Conservation (phyloP, 1,140 invertebrate genomes). For the Cherax quadricarinatus region DNA sequence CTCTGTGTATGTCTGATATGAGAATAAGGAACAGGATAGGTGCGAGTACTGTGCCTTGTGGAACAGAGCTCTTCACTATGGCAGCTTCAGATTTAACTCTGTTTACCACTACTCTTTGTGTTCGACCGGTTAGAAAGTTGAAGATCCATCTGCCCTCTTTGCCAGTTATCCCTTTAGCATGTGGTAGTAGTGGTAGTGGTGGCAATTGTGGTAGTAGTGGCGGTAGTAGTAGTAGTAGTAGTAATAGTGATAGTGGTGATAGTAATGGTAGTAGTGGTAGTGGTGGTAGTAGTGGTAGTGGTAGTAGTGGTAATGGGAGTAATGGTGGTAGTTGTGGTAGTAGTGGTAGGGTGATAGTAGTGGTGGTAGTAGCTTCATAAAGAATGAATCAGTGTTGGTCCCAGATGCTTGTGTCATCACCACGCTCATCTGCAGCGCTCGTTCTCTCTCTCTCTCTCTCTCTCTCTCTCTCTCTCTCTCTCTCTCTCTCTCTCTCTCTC, state of each 20-base stretch:
- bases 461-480: conserved; percentile 55
- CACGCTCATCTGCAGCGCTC: not conserved
- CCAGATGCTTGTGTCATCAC: not conserved
- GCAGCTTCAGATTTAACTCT: no score
- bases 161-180: no score
- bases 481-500: conserved; percentile 19
- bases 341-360: not conserved
- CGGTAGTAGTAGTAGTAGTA: not conserved
- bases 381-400: not conserved
- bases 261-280: not conserved
- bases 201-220: no score
- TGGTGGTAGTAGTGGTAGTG: not conserved
- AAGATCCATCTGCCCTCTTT: no score
- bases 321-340: not conserved
- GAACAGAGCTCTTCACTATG: no score
- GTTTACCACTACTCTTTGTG: no score
- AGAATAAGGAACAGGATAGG: no score
- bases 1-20: no score
- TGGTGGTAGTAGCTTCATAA: not conserved
- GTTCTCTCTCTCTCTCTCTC: conserved; percentile 49
- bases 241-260: not conserved
- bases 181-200: no score
- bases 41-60: no score
- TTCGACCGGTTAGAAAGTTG: no score
- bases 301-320: no score